Percentiles rank a stretch among this genome's conserved stretches.
Conservation (phyloP, 2,888 invertebrate species). For the Gryllus longicercus region DNA sequence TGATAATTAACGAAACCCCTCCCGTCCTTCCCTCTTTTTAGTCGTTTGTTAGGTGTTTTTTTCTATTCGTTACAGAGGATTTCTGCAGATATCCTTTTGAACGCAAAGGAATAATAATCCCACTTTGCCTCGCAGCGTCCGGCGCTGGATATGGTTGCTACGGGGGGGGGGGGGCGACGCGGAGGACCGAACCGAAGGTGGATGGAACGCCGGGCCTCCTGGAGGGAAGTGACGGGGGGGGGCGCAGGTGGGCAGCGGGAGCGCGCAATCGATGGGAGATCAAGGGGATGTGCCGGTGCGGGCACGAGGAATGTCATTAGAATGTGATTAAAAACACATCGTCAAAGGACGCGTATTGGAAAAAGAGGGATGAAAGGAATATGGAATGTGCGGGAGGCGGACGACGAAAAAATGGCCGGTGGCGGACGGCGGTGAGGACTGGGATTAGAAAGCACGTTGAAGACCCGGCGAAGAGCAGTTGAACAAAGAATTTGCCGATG, state of each 20-base stretch:
- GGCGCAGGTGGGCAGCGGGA: neutral
- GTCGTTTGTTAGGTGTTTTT: neutral
- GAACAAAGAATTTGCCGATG: too few relatives aligned
- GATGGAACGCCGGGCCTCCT: neutral
- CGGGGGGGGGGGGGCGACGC: neutral
- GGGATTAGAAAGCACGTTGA: too few relatives aligned
- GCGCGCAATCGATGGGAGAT: neutral
- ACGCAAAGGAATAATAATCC: slow-evolving; percentile 1
- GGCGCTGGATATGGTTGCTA: neutral
- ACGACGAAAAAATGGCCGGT: too few relatives aligned
- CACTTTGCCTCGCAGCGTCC: neutral
- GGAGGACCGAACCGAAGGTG: too few relatives aligned
- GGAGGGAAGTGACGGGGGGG: neutral
- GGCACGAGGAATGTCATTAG: slow-evolving; percentile 6
- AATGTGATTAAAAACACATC: slow-evolving; percentile 11
- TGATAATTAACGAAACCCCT: neutral
- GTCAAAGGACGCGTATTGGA: neutral
- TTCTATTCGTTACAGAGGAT: neutral
- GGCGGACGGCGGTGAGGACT: too few relatives aligned
- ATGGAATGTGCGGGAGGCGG: neutral
- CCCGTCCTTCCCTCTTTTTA: neutral
- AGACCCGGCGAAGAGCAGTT: too few relatives aligned
- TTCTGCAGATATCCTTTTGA: slow-evolving; percentile 3
- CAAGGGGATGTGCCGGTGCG: neutral
- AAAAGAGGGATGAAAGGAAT: slow-evolving; percentile 11